Evolutionary conservation across 1,140 invertebrate species (phyloP).

Genomic region (Nomia melanderi): DNA sequence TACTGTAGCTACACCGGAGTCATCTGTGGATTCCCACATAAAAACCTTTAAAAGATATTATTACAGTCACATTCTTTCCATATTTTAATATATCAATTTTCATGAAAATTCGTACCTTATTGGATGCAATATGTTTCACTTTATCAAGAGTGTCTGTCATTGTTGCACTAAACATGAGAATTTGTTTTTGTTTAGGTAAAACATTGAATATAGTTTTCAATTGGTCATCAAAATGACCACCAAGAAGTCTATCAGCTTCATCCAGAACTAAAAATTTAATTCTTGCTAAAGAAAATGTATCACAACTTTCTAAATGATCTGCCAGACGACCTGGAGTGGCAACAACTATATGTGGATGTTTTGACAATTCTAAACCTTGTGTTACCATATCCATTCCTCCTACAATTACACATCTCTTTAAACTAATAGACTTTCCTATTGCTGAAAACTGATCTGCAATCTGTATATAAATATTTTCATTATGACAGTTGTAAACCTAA

Average conservation of each 20-base stretch:
- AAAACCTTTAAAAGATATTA: slow-evolving; percentile 79
- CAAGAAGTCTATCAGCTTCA: slow-evolving; percentile 94
- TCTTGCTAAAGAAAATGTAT: slow-evolving; percentile 90
- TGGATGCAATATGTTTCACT: slow-evolving; percentile 85
- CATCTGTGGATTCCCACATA: slow-evolving; percentile 85
- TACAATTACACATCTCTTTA: slow-evolving; percentile 92
- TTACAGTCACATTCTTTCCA: neutral
- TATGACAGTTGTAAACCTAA: neutral
- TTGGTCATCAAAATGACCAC: slow-evolving; percentile 90
- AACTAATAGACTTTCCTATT: slow-evolving; percentile 91
- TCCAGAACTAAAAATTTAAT: slow-evolving; percentile 94
- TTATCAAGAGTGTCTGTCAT: slow-evolving; percentile 92
- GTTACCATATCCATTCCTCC: slow-evolving; percentile 96
- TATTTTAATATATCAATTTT: neutral
- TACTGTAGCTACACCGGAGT: slow-evolving; percentile 88
- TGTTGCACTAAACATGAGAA: slow-evolving; percentile 97
- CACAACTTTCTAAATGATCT: slow-evolving; percentile 92
- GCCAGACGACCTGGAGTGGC: slow-evolving; percentile 95
- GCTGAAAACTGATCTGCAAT: slow-evolving; percentile 96
- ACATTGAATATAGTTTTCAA: slow-evolving; percentile 91
- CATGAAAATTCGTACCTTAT: slow-evolving; percentile 75
- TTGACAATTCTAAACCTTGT: slow-evolving; percentile 93
- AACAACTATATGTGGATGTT: slow-evolving; percentile 95
- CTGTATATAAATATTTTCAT: slow-evolving; percentile 72
- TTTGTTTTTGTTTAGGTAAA: slow-evolving; percentile 91